Conservation (phyloP, 2,888 invertebrate species). For the Megamerina dolium region DNA sequence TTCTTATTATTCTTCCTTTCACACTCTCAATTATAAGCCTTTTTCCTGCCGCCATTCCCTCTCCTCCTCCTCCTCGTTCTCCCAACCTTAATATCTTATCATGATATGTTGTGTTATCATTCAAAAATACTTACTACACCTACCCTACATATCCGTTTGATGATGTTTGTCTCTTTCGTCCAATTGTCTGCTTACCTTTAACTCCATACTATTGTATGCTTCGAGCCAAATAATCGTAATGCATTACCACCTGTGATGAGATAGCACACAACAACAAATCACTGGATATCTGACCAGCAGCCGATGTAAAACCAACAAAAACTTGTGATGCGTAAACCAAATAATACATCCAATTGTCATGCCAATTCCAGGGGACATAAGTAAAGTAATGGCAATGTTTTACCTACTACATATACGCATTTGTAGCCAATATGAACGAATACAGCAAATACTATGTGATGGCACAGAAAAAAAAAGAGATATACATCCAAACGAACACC, state of each 20-base stretch:
- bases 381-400: too few species aligned
- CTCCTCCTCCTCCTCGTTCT: too few species aligned
- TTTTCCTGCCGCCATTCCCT: neutral
- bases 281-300: conserved; percentile 35
- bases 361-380: conserved; percentile 32
- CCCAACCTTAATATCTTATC: conserved; percentile 23
- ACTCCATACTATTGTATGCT: conserved; percentile 21
- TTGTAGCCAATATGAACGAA: conserved; percentile 27
- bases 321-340: conserved; percentile 25
- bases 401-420: too few species aligned
- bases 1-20: conserved; percentile 1
- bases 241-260: conserved; percentile 40
- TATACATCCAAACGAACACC: conserved; percentile 40
- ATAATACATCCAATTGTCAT: conserved; percentile 30
- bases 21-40: too few species aligned
- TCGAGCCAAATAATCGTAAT: conserved; percentile 33
- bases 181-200: conserved; percentile 6
- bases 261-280: conserved; percentile 39
- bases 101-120: conserved; percentile 21
- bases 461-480: conserved; percentile 27
- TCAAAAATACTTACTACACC: too few species aligned
- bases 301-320: conserved; percentile 34
- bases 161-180: neutral
- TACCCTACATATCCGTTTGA: too few species aligned
- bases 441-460: conserved; percentile 30